A percentile compares a stretch with the other conserved stretches of the same genome.
Evolutionary conservation across 1,140 invertebrate genomes (phyloP).

Genomic region (Gonioctena quinquepunctata): DNA sequence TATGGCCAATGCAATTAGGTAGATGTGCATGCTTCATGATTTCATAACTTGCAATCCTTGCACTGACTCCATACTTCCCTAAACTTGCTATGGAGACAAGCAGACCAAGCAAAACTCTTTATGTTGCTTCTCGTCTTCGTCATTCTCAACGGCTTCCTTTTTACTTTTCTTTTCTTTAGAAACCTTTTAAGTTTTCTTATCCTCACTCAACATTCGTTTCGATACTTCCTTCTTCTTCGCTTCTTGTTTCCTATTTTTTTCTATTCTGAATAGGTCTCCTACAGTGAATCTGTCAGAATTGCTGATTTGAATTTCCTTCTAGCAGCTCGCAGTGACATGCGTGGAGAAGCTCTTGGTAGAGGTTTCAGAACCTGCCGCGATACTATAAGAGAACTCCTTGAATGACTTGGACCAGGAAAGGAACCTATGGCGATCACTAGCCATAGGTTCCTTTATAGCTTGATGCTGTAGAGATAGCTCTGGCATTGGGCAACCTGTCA

Average conservation of each 20-base stretch:
- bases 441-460: background rate
- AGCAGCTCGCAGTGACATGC: background rate
- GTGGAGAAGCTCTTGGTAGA: background rate
- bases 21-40: background rate
- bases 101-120: background rate
- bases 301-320: background rate
- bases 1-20: background rate
- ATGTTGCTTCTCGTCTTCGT: background rate
- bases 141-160: background rate
- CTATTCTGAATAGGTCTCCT: background rate
- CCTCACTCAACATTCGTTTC: background rate
- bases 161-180: background rate
- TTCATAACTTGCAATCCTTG: constrained; percentile 1
- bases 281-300: background rate
- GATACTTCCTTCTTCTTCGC: constrained; percentile 7
- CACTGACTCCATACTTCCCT: background rate
- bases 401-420: background rate
- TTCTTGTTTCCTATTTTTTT: constrained; percentile 10
- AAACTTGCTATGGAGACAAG: background rate
- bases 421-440: too few relatives aligned
- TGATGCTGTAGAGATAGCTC: background rate
- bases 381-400: background rate
- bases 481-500: background rate
- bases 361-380: background rate
- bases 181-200: background rate